These are phyloP conservation scores for Pseudomyrmex flavicornis DNA, from an alignment of 1,140 invertebrate genomes.

Conservation along the genomic window DNA sequence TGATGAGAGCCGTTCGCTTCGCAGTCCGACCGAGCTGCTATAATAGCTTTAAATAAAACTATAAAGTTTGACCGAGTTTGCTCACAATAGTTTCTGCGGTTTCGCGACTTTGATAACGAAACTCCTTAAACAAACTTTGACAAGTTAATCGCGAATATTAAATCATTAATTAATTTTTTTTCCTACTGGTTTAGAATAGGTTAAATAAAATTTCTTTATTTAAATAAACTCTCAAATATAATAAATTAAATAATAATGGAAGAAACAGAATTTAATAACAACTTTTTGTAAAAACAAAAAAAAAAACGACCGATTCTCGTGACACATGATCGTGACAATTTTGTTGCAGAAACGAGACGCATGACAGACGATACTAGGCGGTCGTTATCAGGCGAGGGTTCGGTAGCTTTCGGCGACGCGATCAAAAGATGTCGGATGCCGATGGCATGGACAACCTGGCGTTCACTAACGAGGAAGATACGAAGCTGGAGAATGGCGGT, in stretches of 20 bases:
- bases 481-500: conserved; percentile 65
- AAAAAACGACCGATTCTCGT: not conserved
- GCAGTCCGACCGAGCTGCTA: not conserved
- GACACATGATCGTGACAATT: not conserved
- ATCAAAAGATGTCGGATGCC: conserved; percentile 77
- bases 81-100: not conserved
- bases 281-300: not conserved
- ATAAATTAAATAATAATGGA: too few species aligned
- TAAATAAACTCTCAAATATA: not conserved
- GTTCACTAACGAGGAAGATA: conserved; percentile 80
- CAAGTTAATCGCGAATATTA: not conserved
- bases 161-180: conserved; percentile 19
- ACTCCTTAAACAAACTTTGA: conserved; percentile 10
- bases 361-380: conserved; percentile 70
- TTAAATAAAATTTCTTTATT: not conserved
- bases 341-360: conserved; percentile 72
- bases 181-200: too few species aligned
- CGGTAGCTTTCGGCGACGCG: conserved; percentile 62
- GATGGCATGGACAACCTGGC: conserved; percentile 82
- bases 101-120: not conserved
- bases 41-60: conserved; percentile 11
- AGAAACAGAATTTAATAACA: too few species aligned
- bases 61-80: not conserved
- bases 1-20: not conserved
- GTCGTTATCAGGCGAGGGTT: conserved; percentile 65